Conservation (phyloP, 2,888 invertebrate species). For the Eustalomyia histrio region DNA sequence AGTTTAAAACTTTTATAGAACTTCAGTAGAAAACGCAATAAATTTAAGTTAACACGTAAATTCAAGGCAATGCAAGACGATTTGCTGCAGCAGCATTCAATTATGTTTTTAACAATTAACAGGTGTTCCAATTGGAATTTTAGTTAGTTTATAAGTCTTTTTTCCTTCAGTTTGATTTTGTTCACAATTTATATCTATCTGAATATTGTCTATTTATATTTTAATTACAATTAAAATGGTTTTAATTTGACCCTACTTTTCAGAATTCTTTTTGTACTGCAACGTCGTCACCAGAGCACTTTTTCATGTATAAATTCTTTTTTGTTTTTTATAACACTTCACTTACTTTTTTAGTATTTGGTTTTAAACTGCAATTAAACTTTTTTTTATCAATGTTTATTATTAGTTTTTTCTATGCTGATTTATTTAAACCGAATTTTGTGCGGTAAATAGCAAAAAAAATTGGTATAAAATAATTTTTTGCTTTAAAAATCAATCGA, state of each 20-base stretch:
- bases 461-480: conserved; percentile 69
- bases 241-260: conserved; percentile 22
- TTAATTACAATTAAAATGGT: neutral
- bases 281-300: conserved; percentile 50
- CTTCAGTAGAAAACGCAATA: neutral
- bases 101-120: conserved; percentile 53
- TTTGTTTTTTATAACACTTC: conserved; percentile 42
- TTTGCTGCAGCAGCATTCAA: neutral
- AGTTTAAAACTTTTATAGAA: neutral
- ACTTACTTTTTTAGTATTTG: conserved; percentile 54
- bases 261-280: conserved; percentile 6
- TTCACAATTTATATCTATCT: neutral
- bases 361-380: conserved; percentile 40
- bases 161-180: neutral
- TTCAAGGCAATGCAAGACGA: conserved; percentile 8
- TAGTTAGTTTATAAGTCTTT: neutral
- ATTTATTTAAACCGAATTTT: conserved; percentile 51
- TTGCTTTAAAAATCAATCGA: conserved; percentile 72
- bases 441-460: conserved; percentile 65
- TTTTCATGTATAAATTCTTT: conserved; percentile 6
- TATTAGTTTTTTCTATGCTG: conserved; percentile 22
- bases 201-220: neutral
- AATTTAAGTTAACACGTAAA: conserved; percentile 15
- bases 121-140: conserved; percentile 44
- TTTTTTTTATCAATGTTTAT: conserved; percentile 16